Conservation (phyloP, 2,113 vertebrate genomes). For the Saguinus imperator region DNA sequence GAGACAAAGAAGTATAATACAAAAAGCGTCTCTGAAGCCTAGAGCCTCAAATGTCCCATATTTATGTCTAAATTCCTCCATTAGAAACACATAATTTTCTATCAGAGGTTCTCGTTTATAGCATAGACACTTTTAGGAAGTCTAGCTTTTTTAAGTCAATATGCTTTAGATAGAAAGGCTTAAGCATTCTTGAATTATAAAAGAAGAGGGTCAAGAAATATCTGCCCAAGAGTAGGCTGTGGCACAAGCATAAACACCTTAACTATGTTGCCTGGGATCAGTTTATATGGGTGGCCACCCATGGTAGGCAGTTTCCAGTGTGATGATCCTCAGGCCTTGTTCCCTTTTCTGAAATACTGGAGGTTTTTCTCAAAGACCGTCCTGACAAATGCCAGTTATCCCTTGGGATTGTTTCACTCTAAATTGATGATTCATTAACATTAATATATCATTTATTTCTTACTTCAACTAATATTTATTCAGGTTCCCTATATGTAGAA, state of each 20-base stretch:
- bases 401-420: background rate
- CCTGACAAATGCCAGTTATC: background rate
- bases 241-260: background rate
- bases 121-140: background rate
- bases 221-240: rapidly evolving
- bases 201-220: background rate
- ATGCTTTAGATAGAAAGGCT: background rate
- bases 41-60: background rate
- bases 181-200: background rate
- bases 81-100: background rate
- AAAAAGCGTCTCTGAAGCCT: background rate
- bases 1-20: background rate
- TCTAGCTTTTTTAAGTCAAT: background rate
- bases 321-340: background rate
- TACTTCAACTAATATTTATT: background rate
- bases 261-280: background rate
- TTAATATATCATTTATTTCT: conserved; percentile 8
- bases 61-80: background rate
- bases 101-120: background rate
- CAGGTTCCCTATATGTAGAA: background rate
- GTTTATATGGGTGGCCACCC: background rate
- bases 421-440: background rate
- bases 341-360: background rate
- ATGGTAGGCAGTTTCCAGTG: background rate
- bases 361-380: background rate